phyloP scores from a whole-genome alignment of 2,113 vertebrate genomes.

The Macheiramphus alcinus region DNA sequence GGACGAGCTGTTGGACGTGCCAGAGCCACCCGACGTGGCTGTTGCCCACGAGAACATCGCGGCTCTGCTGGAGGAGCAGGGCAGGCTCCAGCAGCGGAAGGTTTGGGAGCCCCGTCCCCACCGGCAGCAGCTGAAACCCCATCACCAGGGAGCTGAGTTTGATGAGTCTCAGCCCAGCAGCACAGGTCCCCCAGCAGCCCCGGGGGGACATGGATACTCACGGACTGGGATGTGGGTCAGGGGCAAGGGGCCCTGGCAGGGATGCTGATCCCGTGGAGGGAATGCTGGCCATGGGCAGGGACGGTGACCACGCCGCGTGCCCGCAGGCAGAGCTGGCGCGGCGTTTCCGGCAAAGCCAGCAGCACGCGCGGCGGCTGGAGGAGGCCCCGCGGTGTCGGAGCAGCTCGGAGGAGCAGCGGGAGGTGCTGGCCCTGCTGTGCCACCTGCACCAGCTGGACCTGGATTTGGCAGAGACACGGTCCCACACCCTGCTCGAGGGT shows the following conservation, averaged over 20 bases:
- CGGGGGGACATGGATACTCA: not conserved
- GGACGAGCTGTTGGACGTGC: not conserved
- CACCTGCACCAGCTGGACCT: constrained; percentile 86
- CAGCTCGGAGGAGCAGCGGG: constrained; percentile 81
- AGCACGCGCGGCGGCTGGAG: constrained; percentile 71
- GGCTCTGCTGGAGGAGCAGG: not conserved
- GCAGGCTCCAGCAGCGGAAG: not conserved
- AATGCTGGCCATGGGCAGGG: not conserved
- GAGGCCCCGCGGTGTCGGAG: constrained; percentile 77
- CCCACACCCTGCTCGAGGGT: constrained; percentile 80
- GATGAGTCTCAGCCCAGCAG: not conserved
- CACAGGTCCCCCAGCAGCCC: not conserved
- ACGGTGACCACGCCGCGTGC: not conserved
- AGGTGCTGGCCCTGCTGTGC: constrained; percentile 84
- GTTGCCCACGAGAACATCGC: not conserved
- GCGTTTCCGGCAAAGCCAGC: constrained; percentile 73
- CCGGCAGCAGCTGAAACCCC: not conserved
- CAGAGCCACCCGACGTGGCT: not conserved
- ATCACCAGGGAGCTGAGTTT: not conserved
- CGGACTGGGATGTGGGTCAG: not conserved
- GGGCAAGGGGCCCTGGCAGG: not conserved
- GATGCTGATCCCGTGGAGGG: not conserved
- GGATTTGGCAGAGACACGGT: constrained; percentile 80
- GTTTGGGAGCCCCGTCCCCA: not conserved
- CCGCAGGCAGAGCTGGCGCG: constrained; percentile 75